Percentiles rank a stretch among this genome's conserved stretches.
phyloP scores from a whole-genome alignment of 2,888 invertebrate species.

The Cosmopolites sordidus region DNA sequence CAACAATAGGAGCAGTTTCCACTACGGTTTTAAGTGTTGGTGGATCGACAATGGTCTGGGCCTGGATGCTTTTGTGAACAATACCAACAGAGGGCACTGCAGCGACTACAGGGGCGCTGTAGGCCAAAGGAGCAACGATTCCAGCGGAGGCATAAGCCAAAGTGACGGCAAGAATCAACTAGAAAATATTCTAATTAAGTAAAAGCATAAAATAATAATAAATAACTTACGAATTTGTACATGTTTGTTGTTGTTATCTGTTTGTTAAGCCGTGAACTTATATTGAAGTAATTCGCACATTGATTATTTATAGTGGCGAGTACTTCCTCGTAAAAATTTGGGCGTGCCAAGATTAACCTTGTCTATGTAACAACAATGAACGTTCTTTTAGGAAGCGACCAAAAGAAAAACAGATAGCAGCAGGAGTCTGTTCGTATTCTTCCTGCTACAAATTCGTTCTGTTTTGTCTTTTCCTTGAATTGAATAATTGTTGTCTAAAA shows the following conservation, averaged over 20 bases:
- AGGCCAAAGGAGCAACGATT: conserved; percentile 24
- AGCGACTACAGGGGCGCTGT: conserved; percentile 33
- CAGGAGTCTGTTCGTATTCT: too few species aligned
- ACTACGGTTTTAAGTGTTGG: conserved; percentile 23
- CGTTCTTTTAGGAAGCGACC: too few species aligned
- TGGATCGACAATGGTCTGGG: conserved; percentile 26
- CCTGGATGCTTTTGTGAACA: conserved; percentile 21
- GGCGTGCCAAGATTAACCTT: background rate
- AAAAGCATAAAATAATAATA: background rate
- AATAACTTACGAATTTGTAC: conserved; percentile 24
- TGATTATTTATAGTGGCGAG: too few species aligned
- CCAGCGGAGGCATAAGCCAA: conserved; percentile 49
- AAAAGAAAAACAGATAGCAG: too few species aligned
- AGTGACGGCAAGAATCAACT: conserved; percentile 53
- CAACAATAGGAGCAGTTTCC: conserved; percentile 34
- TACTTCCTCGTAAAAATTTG: background rate
- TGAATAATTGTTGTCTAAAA: too few species aligned
- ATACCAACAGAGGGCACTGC: background rate
- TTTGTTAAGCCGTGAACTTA: background rate
- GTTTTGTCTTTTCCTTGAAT: too few species aligned
- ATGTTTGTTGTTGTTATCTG: conserved; percentile 10
- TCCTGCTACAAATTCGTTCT: too few species aligned
- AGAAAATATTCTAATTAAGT: conserved; percentile 14
- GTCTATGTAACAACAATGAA: background rate
- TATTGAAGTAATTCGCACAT: too few species aligned